These are phyloP conservation scores for Procambarus virginalis DNA, from an alignment of 1,140 invertebrate genomes.

Conservation along the genomic window DNA sequence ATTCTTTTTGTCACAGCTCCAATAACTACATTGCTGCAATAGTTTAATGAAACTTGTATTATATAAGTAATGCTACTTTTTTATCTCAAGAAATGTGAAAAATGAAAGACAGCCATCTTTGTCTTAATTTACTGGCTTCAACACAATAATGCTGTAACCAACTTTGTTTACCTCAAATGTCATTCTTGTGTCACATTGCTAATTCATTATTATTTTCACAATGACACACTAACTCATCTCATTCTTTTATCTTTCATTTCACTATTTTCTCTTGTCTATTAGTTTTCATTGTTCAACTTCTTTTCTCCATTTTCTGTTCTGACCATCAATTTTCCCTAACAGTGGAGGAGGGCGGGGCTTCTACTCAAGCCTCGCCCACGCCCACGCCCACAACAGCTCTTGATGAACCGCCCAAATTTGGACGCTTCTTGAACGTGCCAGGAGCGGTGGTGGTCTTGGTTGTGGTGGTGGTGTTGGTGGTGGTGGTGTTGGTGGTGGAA, in stretches of 20 bases:
- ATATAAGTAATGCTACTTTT: too few relatives aligned
- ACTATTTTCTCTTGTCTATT: background rate
- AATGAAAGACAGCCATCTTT: background rate
- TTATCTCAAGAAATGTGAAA: background rate
- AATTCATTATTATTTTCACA: background rate
- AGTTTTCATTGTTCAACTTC: conserved; percentile 4
- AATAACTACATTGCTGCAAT: too few relatives aligned
- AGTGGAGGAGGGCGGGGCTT: conserved; percentile 67
- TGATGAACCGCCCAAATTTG: conserved; percentile 65
- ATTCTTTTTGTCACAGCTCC: too few relatives aligned
- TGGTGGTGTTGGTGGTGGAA: conserved; percentile 59
- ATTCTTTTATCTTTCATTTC: background rate
- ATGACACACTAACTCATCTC: background rate
- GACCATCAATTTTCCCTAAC: conserved; percentile 59
- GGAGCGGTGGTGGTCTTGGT: conserved; percentile 55
- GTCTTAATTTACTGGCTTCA: background rate
- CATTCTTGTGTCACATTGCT: background rate
- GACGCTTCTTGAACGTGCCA: conserved; percentile 66
- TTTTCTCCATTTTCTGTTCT: conserved; percentile 48
- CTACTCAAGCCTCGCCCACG: conserved; percentile 56
- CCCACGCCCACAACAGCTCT: conserved; percentile 58
- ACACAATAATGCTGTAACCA: background rate
- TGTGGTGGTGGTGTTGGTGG: conserved; percentile 58
- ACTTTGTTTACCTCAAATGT: background rate
- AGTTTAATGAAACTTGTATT: too few relatives aligned